Evolutionary conservation across 2,888 invertebrate species (phyloP), one percentile per base, ranked within the genome.

Genomic region (Zhuqinia jingwanae): DNA sequence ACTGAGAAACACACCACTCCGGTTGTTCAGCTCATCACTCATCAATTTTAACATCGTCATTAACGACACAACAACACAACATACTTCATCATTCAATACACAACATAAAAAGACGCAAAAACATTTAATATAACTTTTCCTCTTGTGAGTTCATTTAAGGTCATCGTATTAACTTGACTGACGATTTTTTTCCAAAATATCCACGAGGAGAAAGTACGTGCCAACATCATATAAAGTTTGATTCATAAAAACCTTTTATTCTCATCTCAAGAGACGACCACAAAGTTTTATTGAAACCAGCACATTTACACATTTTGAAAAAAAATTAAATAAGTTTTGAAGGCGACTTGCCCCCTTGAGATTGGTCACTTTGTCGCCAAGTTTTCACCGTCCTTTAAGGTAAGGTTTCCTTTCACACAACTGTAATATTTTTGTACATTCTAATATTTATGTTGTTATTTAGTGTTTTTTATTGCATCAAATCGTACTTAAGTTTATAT

Each of bases 301-400:
- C 63, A 65, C 15, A 60, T 15, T 13, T 58, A 25, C 17, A 68
- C 42, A 68, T 68, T 68, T 68, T 45, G 22, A 22, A 68, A 22
- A 20, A 36, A 68, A 68, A 22, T 45, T 45, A 20, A 22, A 50
- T 47, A 47, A 27, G 13, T 70, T 27, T 25, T 36, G 36, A 3
- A 47, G 47, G 45, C 47, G 8, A 25, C 45, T 2, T 8, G 45
- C 22, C 70, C 70, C n/a, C 47, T n/a, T 1, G 70, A 27, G 70
- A 70, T 22, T 25, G 70, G 70, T 70, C 70, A 70, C 17, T 70
- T 36, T 70, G 47, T 70, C 47, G 17, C 25, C 15, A 70, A 47
- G 47, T 47, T 70, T 70, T 70, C 70, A 70, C 70, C 70, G 50
- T 70, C 70, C 70, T 70, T 70, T 47, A 70, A 70, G 70, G 70